phyloP scores from a whole-genome alignment of 1,140 invertebrate species.

The Papilio machaon region DNA sequence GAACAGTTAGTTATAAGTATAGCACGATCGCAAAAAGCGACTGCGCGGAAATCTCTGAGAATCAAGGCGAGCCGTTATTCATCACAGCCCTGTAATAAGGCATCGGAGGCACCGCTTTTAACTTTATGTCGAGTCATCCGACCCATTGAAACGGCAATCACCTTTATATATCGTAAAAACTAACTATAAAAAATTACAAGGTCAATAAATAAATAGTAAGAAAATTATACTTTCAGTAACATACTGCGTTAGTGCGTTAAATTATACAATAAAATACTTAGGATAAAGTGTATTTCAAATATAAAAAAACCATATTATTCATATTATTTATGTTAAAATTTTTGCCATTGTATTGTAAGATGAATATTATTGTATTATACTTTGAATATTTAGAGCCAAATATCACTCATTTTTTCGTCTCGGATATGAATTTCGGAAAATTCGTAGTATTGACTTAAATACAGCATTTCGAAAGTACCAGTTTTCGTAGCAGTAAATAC shows the following conservation, averaged over 20 bases:
- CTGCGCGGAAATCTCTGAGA: conserved; percentile 28
- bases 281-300: too few relatives aligned
- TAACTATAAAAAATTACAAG: conserved; percentile 4
- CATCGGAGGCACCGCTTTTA: neutral
- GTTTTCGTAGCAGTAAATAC: neutral
- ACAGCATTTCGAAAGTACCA: neutral
- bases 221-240: too few relatives aligned
- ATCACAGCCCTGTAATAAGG: conserved; percentile 32
- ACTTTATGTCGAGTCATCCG: conserved; percentile 29
- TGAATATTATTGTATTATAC: neutral
- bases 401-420: neutral
- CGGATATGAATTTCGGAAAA: neutral
- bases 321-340: neutral
- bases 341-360: neutral
- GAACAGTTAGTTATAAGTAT: conserved; percentile 19
- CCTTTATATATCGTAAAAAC: neutral
- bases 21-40: conserved; percentile 14
- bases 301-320: too few relatives aligned
- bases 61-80: conserved; percentile 34
- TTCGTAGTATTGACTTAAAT: neutral
- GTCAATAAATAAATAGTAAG: neutral
- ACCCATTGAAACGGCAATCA: conserved; percentile 13
- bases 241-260: too few relatives aligned
- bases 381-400: neutral
- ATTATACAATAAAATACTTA: neutral